Percentiles rank a stretch among this genome's conserved stretches.
Conservation (phyloP, 2,797 vertebrate genomes). For the Typhlichthys eigenmanni region DNA sequence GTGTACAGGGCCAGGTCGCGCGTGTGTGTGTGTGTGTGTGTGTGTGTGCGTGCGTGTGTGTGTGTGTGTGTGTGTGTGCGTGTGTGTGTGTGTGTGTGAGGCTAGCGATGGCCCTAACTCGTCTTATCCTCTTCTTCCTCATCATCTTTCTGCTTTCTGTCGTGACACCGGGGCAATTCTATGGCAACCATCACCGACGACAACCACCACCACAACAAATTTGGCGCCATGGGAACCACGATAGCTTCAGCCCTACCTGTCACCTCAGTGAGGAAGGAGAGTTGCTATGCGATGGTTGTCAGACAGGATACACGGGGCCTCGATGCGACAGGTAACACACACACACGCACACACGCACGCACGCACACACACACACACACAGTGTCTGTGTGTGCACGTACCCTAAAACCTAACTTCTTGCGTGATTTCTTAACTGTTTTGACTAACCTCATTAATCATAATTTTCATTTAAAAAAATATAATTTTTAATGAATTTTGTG, state of each 20-base stretch:
- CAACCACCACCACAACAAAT: conserved; percentile 51
- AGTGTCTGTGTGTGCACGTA: background rate
- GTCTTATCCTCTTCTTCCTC: conserved; percentile 59
- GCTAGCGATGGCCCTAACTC: conserved; percentile 71
- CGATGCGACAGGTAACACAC: conserved; percentile 89
- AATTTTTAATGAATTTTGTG: no score
- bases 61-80: conserved; percentile 7
- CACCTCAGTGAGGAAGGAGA: conserved; percentile 78
- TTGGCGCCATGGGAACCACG: conserved; percentile 46
- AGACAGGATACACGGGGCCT: conserved; percentile 81
- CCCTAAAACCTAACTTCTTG: no score
- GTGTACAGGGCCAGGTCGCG: conserved; percentile 25
- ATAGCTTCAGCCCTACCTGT: conserved; percentile 95
- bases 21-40: conserved; percentile 11
- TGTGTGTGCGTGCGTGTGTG: conserved; percentile 5
- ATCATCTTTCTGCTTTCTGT: conserved; percentile 65
- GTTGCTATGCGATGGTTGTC: conserved; percentile 87
- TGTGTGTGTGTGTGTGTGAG: conserved; percentile 9
- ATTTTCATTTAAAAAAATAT: no score
- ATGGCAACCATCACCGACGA: conserved; percentile 57
- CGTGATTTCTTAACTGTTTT: no score
- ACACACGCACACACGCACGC: conserved; percentile 26
- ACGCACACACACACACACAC: conserved; percentile 2
- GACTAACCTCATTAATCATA: no score
- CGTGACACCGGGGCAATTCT: conserved; percentile 62